Evolutionary conservation across 2,888 invertebrate species (phyloP).

Genomic region (Incurvaria masculella): DNA sequence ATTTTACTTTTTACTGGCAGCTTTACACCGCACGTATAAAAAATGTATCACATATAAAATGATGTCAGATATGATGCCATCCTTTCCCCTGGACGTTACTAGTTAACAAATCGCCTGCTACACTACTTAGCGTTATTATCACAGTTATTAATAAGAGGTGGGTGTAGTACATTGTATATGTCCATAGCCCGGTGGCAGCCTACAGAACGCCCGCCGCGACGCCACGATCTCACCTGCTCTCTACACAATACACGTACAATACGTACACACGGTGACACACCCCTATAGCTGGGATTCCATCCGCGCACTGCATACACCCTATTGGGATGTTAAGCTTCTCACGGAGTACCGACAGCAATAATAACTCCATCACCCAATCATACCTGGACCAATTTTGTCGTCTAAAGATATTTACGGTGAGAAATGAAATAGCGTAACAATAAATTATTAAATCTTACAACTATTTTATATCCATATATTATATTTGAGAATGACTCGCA

Average conservation of each 20-base stretch:
- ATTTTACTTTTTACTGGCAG: slow-evolving; percentile 30
- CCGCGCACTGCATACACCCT: slow-evolving; percentile 35
- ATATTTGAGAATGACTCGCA: slow-evolving; percentile 49
- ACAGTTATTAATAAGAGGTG: slow-evolving; percentile 59
- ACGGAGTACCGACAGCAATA: slow-evolving; percentile 39
- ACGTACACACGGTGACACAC: slow-evolving; percentile 28
- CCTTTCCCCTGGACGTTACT: slow-evolving; percentile 57
- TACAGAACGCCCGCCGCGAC: no score
- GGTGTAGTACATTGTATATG: slow-evolving; percentile 58
- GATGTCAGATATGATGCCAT: slow-evolving; percentile 58
- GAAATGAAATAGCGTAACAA: slow-evolving; percentile 53
- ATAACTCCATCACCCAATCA: slow-evolving; percentile 55
- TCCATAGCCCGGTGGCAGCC: no score
- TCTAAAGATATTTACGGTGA: slow-evolving; percentile 45
- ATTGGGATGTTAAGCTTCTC: no score
- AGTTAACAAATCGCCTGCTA: slow-evolving; percentile 57
- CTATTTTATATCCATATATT: slow-evolving; percentile 39
- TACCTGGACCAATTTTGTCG: slow-evolving; percentile 54
- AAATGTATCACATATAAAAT: slow-evolving; percentile 52
- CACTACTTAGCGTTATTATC: slow-evolving; percentile 60
- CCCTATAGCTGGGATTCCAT: no score
- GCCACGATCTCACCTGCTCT: no score
- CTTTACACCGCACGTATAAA: slow-evolving; percentile 31
- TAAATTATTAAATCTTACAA: slow-evolving; percentile 56
- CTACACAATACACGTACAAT: no score